Evolutionary conservation across 1,140 invertebrate genomes (phyloP).

Genomic region (Cyrtorhinus lividipennis): DNA sequence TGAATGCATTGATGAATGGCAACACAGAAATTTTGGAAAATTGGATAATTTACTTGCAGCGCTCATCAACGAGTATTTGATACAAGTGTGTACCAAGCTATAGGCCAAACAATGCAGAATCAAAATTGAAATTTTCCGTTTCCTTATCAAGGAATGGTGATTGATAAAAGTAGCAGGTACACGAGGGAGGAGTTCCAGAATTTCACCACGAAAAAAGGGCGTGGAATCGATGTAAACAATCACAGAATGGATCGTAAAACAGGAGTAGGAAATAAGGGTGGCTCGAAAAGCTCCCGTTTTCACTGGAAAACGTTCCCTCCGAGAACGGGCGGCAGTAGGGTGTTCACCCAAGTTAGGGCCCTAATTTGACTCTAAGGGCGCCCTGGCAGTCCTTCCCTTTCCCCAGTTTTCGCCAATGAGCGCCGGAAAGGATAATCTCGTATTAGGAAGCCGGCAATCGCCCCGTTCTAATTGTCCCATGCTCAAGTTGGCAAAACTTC

Average conservation of each 20-base stretch:
- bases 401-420: not conserved
- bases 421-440: conserved; percentile 6
- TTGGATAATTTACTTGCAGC: no score
- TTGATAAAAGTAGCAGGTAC: no score
- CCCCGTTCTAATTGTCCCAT: not conserved
- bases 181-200: no score
- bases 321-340: not conserved
- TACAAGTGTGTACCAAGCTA: no score
- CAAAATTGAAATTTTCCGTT: no score
- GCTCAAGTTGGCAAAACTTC: conserved; percentile 1
- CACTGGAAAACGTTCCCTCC: not conserved
- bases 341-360: not conserved
- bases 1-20: no score
- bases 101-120: no score
- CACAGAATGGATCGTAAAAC: not conserved
- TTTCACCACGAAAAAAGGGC: no score
- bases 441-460: conserved; percentile 4
- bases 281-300: no score
- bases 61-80: no score
- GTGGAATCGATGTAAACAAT: not conserved
- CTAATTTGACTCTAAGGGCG: not conserved
- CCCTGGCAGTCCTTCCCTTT: not conserved
- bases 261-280: not conserved
- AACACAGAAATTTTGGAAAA: no score
- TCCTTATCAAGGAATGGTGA: no score